Conservation (phyloP, 2,888 invertebrate genomes). For the Ariolimax columbianus region DNA sequence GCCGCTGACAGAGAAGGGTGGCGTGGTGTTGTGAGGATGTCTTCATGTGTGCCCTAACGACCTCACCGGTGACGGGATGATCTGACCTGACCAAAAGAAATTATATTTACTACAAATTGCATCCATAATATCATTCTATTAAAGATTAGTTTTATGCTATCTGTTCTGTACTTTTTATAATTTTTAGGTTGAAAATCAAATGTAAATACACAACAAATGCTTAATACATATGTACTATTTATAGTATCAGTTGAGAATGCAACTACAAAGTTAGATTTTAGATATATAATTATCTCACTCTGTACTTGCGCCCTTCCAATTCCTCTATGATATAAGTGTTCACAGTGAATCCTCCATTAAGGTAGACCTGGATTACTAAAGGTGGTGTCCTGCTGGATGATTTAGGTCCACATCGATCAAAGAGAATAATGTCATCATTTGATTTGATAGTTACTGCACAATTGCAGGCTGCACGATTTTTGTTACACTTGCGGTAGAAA, state of each 20-base stretch:
- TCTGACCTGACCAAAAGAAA: too few relatives aligned
- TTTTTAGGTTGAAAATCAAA: background rate
- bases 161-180: background rate
- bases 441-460: conserved; percentile 65
- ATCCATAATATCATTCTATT: too few relatives aligned
- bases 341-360: conserved; percentile 60
- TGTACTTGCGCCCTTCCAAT: conserved; percentile 56
- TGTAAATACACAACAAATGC: background rate
- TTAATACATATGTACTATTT: background rate
- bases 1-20: too few relatives aligned
- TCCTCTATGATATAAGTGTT: conserved; percentile 57
- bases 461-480: conserved; percentile 62
- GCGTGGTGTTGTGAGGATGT: too few relatives aligned
- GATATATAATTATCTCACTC: conserved; percentile 41
- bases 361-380: conserved; percentile 54
- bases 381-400: conserved; percentile 9
- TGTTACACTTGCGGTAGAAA: conserved; percentile 52
- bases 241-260: background rate
- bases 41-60: too few relatives aligned
- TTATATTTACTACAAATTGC: too few relatives aligned
- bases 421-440: conserved; percentile 63
- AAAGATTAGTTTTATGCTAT: too few relatives aligned
- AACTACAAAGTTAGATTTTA: background rate
- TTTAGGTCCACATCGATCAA: conserved; percentile 61
- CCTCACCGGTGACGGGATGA: too few relatives aligned